Evolutionary conservation across 2,797 vertebrate genomes (phyloP), one percentile per base, ranked within the genome.

Genomic region (Sorex maritimensis): DNA sequence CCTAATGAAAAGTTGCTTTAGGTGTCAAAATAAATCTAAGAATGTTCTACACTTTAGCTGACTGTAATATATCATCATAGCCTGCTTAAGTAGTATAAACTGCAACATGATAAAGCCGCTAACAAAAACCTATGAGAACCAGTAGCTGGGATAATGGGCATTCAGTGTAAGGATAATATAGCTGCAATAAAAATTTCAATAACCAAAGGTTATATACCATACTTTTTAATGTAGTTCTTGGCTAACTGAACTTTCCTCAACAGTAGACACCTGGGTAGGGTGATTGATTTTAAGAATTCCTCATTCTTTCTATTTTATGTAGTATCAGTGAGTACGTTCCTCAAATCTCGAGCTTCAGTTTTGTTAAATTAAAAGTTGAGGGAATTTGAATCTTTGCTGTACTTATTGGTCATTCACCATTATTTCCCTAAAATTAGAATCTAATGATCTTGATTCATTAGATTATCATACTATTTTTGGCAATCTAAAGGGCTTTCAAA

Each of bases 1-100:
- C 88, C 91, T 97, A 97, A 97, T 97, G 96, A 97, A 97, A 97
- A 96, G 96, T 97, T 97, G 95, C 94, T 95, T 96, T 97, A 91
- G 93, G 81, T 97, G 93, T 97, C 95, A 97, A 96, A 96, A 97
- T 97, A 97, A 97, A 97, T 96, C 97, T 96, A 95, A 97, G 88
- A 88, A 92, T 95, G 95, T 96, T 96, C 93, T 95, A 95, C 95
- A 94, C 82, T 96, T 96, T 91, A 95, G 95, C 95, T 90, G 94
- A 94, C 93, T 93, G 75, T 90, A 97, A 96, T 97, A 96, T 88
- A 97, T 97, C 95, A 97, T 95, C 95, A 94, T 46, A 87, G 91
- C 24, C 94, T 73, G 92, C 92, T 95, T 96, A 95, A 94, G 92
- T 95, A 91, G 85, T 96, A 96, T 95, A 96, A 96, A 96, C 95